Evolutionary conservation across 2,888 invertebrate species (phyloP).

Genomic region (Nebria brevicollis): DNA sequence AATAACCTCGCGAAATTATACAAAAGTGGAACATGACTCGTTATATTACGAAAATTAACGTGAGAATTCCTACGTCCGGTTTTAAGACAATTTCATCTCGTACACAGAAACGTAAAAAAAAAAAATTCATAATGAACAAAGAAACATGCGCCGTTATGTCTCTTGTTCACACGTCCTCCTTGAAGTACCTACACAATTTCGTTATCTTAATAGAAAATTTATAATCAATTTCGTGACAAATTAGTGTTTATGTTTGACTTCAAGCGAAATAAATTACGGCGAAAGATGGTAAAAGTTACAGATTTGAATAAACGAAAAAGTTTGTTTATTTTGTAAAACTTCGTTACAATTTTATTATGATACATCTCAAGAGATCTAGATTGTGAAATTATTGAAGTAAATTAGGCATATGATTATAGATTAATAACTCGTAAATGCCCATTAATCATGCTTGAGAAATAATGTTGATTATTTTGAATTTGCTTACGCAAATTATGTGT

Average conservation of each 20-base stretch:
- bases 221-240: background rate
- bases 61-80: constrained; percentile 12
- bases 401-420: background rate
- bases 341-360: background rate
- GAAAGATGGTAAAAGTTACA: too few species aligned
- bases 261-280: too few species aligned
- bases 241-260: too few species aligned
- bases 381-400: background rate
- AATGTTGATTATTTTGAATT: background rate
- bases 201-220: background rate
- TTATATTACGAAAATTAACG: background rate
- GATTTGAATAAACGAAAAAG: too few species aligned
- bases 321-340: too few species aligned
- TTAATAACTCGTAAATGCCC: background rate
- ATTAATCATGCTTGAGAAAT: background rate
- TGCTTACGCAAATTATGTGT: background rate
- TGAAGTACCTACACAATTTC: background rate
- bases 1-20: background rate
- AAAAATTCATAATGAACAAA: background rate
- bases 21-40: background rate
- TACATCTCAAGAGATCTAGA: background rate
- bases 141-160: background rate
- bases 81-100: constrained; percentile 8
- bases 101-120: background rate
- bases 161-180: constrained; percentile 22